phyloP scores from a whole-genome alignment of 2,797 vertebrate genomes.

The Coregonus suidteri region DNA sequence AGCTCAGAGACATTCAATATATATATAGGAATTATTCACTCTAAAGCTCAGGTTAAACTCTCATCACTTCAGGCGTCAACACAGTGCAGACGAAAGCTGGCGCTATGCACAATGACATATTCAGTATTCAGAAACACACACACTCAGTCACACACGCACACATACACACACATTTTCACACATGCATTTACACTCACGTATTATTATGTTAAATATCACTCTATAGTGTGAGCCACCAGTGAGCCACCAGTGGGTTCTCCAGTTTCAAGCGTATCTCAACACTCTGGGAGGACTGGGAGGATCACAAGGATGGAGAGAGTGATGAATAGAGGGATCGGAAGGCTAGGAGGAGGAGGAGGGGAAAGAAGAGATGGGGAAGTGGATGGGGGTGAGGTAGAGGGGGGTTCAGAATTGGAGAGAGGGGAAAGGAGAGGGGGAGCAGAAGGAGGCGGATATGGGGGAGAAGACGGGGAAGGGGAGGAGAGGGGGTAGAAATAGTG shows the following conservation, averaged over 20 bases:
- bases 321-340: no score
- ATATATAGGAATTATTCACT: slow-evolving; percentile 44
- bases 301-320: not conserved
- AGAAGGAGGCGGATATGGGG: no score
- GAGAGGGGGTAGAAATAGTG: no score
- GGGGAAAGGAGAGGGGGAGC: no score
- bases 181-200: not conserved
- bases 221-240: no score
- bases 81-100: not conserved
- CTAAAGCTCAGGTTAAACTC: slow-evolving; percentile 29
- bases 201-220: no score
- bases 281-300: not conserved
- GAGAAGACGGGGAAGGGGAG: no score
- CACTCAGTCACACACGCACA: not conserved
- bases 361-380: not conserved
- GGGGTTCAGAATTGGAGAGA: no score
- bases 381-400: no score
- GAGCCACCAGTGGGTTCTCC: not conserved
- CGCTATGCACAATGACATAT: not conserved
- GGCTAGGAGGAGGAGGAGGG: not conserved
- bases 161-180: not conserved
- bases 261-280: no score
- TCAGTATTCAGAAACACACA: not conserved
- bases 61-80: slow-evolving; percentile 24
- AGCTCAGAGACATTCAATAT: slow-evolving; percentile 47